Conservation (phyloP, 2,797 vertebrate species). For the Eulemur albifrons region DNA sequence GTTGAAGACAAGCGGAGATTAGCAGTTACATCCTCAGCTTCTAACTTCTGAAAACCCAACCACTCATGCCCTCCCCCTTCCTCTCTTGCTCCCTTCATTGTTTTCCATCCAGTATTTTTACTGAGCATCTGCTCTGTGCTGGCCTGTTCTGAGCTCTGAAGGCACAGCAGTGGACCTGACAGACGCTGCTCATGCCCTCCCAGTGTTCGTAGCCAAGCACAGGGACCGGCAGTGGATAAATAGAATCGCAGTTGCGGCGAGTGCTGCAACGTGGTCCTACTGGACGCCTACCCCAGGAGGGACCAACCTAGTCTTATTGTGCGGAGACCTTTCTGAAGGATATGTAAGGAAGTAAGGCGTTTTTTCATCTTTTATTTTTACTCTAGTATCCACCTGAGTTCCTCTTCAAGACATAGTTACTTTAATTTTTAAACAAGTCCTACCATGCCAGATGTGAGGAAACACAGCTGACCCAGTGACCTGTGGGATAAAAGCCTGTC, state of each 20-base stretch:
- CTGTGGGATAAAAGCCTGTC: background rate
- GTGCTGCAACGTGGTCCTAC: fast-evolving
- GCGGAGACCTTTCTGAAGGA: background rate
- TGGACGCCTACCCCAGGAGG: background rate
- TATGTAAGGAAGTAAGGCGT: background rate
- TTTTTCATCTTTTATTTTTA: background rate
- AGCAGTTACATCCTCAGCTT: background rate
- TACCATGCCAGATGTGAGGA: background rate
- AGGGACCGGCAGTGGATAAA: background rate
- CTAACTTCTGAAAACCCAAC: background rate
- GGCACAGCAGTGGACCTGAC: too few relatives aligned
- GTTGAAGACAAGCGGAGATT: background rate
- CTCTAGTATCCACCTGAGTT: background rate
- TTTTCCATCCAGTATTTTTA: background rate
- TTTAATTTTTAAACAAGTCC: background rate
- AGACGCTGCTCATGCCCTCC: too few relatives aligned
- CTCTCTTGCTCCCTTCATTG: background rate
- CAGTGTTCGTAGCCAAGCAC: background rate
- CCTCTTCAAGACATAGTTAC: background rate
- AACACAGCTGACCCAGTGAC: background rate
- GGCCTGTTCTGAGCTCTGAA: background rate
- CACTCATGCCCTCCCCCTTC: background rate
- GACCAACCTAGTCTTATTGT: fast-evolving
- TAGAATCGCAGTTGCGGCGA: background rate
- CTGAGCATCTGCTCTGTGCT: background rate